These are phyloP conservation scores for Zosterops japonicus DNA, from an alignment of 2,113 vertebrate genomes.

Conservation along the genomic window DNA sequence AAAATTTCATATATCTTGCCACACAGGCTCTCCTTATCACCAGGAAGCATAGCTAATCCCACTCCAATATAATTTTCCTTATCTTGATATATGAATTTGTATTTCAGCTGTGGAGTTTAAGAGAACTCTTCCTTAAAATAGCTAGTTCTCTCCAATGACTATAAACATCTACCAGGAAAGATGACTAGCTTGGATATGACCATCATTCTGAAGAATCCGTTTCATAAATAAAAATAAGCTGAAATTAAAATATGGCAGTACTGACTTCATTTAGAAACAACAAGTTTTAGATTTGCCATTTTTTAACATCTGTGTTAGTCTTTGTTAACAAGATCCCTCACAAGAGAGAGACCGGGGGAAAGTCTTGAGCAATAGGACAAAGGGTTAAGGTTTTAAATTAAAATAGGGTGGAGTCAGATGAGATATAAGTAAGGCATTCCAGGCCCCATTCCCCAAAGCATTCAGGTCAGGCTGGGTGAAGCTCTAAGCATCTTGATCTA, in stretches of 20 bases:
- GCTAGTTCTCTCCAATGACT: background rate
- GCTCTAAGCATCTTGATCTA: background rate
- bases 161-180: background rate
- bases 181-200: background rate
- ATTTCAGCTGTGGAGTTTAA: background rate
- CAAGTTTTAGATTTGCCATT: background rate
- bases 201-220: background rate
- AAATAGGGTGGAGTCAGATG: background rate
- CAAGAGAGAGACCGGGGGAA: rapidly evolving
- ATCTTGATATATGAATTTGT: background rate
- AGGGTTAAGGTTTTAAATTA: background rate
- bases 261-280: background rate
- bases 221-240: background rate
- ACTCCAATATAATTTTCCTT: background rate
- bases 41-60: background rate
- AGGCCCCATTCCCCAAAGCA: background rate
- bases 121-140: background rate
- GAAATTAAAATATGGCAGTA: background rate
- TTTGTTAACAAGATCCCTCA: background rate
- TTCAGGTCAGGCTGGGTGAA: background rate
- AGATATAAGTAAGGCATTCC: background rate
- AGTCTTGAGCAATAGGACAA: background rate
- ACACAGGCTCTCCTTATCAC: background rate
- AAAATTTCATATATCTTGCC: background rate
- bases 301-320: background rate